Evolutionary conservation across 2,888 invertebrate species (phyloP).

Genomic region (Thymelicus acteon): DNA sequence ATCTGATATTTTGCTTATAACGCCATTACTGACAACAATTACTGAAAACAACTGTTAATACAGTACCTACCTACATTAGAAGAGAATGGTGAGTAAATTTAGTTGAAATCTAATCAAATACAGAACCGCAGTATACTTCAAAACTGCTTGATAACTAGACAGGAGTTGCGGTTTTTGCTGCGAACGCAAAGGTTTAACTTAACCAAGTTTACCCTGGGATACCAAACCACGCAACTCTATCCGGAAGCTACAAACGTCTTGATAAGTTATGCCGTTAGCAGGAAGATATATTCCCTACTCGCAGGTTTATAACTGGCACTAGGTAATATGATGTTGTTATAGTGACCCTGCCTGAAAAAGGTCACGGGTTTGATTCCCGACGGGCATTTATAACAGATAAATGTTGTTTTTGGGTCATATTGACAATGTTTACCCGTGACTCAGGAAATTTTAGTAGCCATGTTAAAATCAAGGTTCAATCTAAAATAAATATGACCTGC

Average conservation of each 20-base stretch:
- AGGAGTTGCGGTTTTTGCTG: constrained; percentile 19
- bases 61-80: not conserved
- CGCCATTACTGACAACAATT: no score
- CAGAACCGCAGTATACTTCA: not conserved
- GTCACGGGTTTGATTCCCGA: no score
- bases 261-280: constrained; percentile 3
- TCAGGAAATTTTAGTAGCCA: no score
- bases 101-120: not conserved
- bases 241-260: not conserved
- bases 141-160: constrained; percentile 24
- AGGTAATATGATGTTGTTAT: no score
- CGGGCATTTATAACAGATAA: no score
- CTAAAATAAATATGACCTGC: no score
- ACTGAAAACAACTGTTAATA: no score
- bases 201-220: constrained; percentile 10
- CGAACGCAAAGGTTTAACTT: constrained; percentile 23
- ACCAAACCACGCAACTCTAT: constrained; percentile 1
- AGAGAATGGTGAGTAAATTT: not conserved
- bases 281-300: not conserved
- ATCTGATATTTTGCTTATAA: no score
- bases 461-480: no score
- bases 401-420: no score
- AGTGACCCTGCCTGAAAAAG: no score
- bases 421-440: no score
- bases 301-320: not conserved